Evolutionary conservation across 2,888 invertebrate genomes (phyloP).

Genomic region (Xestia ashworthii): DNA sequence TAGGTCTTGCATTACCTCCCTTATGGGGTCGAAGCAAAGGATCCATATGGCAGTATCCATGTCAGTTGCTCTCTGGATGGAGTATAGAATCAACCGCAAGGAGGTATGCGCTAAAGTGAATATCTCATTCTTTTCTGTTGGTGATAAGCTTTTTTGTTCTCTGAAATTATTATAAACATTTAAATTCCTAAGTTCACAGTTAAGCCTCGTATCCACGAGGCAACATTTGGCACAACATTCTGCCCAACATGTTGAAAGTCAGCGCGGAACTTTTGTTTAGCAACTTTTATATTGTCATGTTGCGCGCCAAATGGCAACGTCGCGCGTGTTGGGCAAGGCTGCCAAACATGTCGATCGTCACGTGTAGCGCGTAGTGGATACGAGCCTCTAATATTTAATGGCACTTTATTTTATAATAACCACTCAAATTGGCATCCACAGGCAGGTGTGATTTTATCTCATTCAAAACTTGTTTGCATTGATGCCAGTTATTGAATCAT

Average conservation of each 20-base stretch:
- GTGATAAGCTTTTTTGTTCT: conserved; percentile 70
- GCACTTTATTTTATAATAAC: not conserved
- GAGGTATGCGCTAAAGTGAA: conserved; percentile 78
- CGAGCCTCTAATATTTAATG: not conserved
- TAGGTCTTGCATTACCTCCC: conserved; percentile 72
- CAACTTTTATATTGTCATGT: too few relatives aligned
- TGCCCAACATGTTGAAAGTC: too few relatives aligned
- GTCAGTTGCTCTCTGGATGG: conserved; percentile 76
- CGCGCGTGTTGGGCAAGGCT: too few relatives aligned
- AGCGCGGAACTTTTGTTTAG: too few relatives aligned
- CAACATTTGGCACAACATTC: too few relatives aligned
- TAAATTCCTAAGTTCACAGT: not conserved
- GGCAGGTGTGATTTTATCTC: too few relatives aligned
- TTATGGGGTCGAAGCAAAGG: conserved; percentile 67
- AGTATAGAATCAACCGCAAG: conserved; percentile 77
- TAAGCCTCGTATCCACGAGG: too few relatives aligned
- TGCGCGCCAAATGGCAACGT: too few relatives aligned
- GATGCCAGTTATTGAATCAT: too few relatives aligned
- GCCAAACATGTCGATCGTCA: too few relatives aligned
- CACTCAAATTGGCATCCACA: not conserved
- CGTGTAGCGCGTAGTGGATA: too few relatives aligned
- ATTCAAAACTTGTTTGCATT: too few relatives aligned
- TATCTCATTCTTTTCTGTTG: conserved; percentile 83
- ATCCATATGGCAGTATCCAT: conserved; percentile 63
- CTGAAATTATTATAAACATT: conserved; percentile 67